phyloP scores from a whole-genome alignment of 2,797 vertebrate species.

The Linurgus olivaceus region DNA sequence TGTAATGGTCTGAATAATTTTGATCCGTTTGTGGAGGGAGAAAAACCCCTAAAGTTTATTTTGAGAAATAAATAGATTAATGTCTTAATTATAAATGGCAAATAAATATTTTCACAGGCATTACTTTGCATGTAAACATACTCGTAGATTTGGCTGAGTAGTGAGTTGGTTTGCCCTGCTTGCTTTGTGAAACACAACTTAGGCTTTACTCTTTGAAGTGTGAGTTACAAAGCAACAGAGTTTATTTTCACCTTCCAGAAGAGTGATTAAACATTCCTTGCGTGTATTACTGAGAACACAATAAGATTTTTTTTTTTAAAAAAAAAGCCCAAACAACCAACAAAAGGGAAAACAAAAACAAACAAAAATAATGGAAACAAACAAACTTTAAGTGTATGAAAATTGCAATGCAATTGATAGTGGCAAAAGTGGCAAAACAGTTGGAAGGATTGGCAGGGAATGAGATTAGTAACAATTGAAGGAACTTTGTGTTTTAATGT shows the following conservation, averaged over 20 bases:
- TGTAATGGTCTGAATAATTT: not conserved
- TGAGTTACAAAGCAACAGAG: not conserved
- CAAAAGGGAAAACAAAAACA: not conserved
- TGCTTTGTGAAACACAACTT: not conserved
- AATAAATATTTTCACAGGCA: not conserved
- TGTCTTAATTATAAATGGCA: not conserved
- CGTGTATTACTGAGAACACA: not conserved
- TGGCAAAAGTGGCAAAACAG: not conserved
- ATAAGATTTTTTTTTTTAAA: fast-evolving
- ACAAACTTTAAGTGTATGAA: not conserved
- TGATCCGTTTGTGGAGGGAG: not conserved
- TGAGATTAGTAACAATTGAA: not conserved
- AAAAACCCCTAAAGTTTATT: not conserved
- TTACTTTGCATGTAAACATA: not conserved
- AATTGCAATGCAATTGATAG: not conserved
- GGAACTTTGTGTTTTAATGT: not conserved
- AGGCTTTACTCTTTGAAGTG: not conserved
- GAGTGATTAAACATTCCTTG: not conserved
- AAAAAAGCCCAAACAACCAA: not conserved
- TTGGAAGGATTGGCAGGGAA: not conserved
- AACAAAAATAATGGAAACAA: not conserved
- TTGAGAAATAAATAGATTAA: not conserved
- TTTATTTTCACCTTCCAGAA: not conserved
- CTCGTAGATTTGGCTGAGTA: not conserved
- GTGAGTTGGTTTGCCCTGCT: not conserved